Percentiles rank a stretch among this genome's conserved stretches.
phyloP scores from a whole-genome alignment of 2,888 invertebrate genomes.

The Tenthredo livida region DNA sequence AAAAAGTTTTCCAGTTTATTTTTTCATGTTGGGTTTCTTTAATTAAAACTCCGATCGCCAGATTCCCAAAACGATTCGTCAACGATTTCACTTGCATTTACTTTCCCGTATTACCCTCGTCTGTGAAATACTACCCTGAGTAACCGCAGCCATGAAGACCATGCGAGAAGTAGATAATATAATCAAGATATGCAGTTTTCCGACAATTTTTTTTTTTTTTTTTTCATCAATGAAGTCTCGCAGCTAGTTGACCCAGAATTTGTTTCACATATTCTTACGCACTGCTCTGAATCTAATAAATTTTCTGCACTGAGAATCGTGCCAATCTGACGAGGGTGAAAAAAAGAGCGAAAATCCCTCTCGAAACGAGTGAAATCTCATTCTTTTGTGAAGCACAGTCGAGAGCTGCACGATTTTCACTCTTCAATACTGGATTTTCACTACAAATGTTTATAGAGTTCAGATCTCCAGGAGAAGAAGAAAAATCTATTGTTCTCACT shows the following conservation, averaged over 20 bases:
- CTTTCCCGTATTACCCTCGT: neutral
- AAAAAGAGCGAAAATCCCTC: no score
- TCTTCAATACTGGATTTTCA: no score
- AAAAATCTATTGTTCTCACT: no score
- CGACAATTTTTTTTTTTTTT: neutral
- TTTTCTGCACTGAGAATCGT: no score
- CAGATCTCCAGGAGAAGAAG: no score
- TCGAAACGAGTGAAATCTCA: no score
- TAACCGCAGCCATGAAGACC: neutral
- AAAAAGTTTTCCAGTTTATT: neutral
- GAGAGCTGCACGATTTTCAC: no score
- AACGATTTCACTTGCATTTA: neutral
- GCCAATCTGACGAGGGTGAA: no score
- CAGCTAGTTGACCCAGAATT: neutral
- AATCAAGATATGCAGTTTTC: neutral
- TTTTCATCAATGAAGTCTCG: neutral
- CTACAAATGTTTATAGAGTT: neutral
- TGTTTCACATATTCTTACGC: neutral
- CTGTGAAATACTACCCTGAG: neutral
- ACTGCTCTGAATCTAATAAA: neutral
- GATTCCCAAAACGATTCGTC: neutral
- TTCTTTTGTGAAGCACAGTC: no score
- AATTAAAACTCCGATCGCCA: slow-evolving; percentile 6
- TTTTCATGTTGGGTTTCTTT: neutral
- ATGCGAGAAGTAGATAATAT: neutral